These are phyloP conservation scores for Alethe castanea DNA, from an alignment of 2,113 vertebrate genomes.

Conservation along the genomic window DNA sequence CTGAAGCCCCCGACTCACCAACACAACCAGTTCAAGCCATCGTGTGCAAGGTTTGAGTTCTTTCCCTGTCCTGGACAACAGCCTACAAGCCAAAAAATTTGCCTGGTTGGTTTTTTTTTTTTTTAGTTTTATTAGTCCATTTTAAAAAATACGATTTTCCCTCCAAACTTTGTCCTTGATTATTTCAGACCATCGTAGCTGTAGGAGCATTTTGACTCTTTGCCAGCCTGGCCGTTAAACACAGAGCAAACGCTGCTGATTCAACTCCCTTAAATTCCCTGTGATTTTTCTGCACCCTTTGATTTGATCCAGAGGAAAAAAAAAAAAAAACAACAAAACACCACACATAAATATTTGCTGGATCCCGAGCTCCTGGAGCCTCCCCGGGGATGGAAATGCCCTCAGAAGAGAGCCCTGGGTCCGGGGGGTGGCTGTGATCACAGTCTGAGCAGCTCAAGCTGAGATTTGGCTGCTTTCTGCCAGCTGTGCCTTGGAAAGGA, in stretches of 20 bases:
- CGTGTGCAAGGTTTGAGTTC: accelerated
- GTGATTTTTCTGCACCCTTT: background rate
- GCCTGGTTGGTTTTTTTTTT: background rate
- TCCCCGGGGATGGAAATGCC: background rate
- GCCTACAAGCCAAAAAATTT: background rate
- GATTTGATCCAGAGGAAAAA: background rate
- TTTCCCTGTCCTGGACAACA: background rate
- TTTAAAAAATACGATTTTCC: background rate
- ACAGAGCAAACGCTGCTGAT: accelerated
- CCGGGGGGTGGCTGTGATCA: background rate
- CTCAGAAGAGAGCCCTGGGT: accelerated
- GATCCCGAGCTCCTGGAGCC: background rate
- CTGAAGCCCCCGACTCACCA: background rate
- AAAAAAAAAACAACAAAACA: background rate
- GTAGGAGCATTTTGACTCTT: background rate
- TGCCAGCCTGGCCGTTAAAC: background rate
- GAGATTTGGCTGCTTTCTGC: background rate
- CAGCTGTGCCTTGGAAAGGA: background rate
- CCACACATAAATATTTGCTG: background rate
- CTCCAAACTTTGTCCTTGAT: background rate
- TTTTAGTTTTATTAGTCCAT: background rate
- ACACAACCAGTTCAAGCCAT: background rate
- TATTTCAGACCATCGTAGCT: background rate
- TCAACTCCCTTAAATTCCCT: background rate
- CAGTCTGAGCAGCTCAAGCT: background rate